Base-by-base conservation (phyloP, 2,113 vertebrate species). In the Muntiacus reevesi region DNA sequence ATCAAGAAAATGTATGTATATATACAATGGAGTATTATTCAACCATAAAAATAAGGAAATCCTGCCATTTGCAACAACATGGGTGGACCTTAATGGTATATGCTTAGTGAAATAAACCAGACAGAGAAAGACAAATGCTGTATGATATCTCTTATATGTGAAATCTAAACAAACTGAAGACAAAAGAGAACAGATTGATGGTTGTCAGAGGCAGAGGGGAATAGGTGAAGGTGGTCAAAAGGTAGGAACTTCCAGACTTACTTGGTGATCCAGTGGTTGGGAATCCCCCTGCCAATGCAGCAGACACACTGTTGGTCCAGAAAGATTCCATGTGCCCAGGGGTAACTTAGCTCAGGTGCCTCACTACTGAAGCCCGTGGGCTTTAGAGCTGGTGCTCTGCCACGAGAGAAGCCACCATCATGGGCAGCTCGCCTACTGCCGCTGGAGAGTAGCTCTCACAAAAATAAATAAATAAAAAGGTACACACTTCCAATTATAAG, bases 351-450 rank as follows among this genome's bases (percentile, higher is more conserved):
- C 36, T 25, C 36, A 10, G 40, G 71, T 40, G 71, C 71, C 71
- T 7, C 21, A 25, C 21, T 74, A 0, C 36, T 2, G 12, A 74
- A 74, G 71, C 71, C 71, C 3, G 0, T 23, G 0, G 6, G 21
- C 71, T 27, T 12, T 25, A 74, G 71, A 43, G 71, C 71, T 0
- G 13, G 36, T 43, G 36, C 36, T 74, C 21, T 23, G 67, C 67
- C 19, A 23, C 0, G 5, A 36, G 64, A 12, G n/a, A 71, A 7
- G 71, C 71, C 71, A 7, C 11, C 21, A 7, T 25, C 19, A 1
- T 1, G 71, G 43, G 71, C 25, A 43, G n/a, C 36, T 25, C 6
- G 11, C 71, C 11, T 25, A 13, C 11, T 43, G 71, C 36, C 13
- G 71, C 7, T 43, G 25, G 23, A 74, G 71, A 76, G 36, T 6